Evolutionary conservation across 1,140 invertebrate genomes (phyloP).

Genomic region (Ceratosolen fusciceps): DNA sequence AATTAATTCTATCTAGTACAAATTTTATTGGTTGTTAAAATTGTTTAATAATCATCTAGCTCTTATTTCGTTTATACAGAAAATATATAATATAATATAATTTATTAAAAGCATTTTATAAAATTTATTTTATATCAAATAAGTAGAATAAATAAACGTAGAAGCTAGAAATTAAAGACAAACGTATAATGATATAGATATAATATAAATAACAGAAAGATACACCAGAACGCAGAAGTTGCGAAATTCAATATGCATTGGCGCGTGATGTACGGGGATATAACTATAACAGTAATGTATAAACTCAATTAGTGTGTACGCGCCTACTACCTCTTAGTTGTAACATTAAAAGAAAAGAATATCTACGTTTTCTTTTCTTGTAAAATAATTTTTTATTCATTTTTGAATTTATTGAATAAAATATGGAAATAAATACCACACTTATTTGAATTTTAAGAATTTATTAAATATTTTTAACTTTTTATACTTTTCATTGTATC

Average conservation of each 20-base stretch:
- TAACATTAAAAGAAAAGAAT: not conserved
- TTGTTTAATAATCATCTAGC: too few relatives aligned
- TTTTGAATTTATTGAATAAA: not conserved
- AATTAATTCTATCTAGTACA: too few relatives aligned
- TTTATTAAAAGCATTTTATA: too few relatives aligned
- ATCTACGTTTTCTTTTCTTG: slow-evolving; percentile 2
- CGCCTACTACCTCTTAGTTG: not conserved
- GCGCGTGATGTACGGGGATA: not conserved
- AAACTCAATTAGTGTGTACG: not conserved
- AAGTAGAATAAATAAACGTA: not conserved
- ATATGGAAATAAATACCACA: not conserved
- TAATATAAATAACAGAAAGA: not conserved
- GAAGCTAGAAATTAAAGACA: not conserved
- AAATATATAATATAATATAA: too few relatives aligned
- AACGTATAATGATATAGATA: not conserved
- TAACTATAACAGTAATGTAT: not conserved
- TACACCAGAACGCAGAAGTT: slow-evolving; percentile 16
- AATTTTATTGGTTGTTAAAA: too few relatives aligned
- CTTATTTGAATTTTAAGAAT: not conserved
- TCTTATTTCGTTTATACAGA: too few relatives aligned
- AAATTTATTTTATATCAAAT: slow-evolving; percentile 31
- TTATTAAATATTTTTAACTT: not conserved
- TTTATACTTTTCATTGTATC: not conserved
- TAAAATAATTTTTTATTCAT: not conserved
- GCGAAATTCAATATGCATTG: slow-evolving; percentile 37